A percentile compares a stretch with the other conserved stretches of the same genome.
Evolutionary conservation across 1,140 invertebrate species (phyloP).

Genomic region (Drosophila saltans): DNA sequence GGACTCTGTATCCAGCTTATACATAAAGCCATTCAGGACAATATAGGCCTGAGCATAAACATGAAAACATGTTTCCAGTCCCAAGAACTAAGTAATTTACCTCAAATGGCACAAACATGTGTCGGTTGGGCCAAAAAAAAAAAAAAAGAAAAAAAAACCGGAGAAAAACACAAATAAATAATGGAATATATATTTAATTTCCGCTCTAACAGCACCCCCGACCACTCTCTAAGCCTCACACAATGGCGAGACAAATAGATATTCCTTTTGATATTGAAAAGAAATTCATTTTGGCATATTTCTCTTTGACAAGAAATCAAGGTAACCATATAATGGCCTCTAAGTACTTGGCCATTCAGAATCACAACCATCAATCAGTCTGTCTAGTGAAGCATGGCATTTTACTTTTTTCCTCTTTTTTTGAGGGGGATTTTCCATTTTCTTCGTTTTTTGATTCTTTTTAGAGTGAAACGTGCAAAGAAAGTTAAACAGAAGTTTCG

Average conservation of each 20-base stretch:
- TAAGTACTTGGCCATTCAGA: constrained; percentile 26
- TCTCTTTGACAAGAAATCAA: constrained; percentile 30
- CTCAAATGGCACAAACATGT: constrained; percentile 62
- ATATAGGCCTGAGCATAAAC: constrained; percentile 42
- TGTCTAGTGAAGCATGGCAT: constrained; percentile 39
- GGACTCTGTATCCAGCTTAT: constrained; percentile 19
- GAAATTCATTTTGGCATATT: constrained; percentile 25
- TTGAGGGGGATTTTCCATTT: background rate
- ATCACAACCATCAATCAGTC: constrained; percentile 49
- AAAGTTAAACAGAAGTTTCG: background rate
- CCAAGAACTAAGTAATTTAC: constrained; percentile 48
- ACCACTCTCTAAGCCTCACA: constrained; percentile 23
- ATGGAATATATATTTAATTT: constrained; percentile 74
- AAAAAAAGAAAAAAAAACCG: constrained; percentile 28
- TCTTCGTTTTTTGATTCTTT: background rate
- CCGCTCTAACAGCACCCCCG: constrained; percentile 45
- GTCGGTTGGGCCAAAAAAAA: constrained; percentile 31
- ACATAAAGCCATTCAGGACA: constrained; percentile 23
- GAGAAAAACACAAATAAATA: constrained; percentile 38
- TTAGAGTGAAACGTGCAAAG: background rate
- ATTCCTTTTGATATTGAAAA: constrained; percentile 58
- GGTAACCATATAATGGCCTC: constrained; percentile 44
- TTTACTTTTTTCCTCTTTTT: background rate
- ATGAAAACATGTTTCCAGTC: constrained; percentile 37
- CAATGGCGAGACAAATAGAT: constrained; percentile 17